These are phyloP conservation scores for Perca flavescens DNA, from an alignment of 2,113 vertebrate species.

Conservation along the genomic window DNA sequence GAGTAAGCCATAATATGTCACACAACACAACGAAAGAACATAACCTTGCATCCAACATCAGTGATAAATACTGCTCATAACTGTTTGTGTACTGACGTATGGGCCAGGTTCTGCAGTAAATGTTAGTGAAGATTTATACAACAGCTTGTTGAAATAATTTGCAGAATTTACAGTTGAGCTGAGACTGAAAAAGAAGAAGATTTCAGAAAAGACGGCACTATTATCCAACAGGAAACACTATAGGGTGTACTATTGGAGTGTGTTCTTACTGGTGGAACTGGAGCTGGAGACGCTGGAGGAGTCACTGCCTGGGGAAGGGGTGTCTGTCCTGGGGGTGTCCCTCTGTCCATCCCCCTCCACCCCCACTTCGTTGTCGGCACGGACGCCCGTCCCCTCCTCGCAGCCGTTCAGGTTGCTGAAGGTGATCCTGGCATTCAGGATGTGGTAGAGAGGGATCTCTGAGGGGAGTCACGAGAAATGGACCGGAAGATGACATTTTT, in stretches of 20 bases:
- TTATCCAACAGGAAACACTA: not conserved
- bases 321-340: constrained; percentile 89
- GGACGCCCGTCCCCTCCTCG: constrained; percentile 86
- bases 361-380: constrained; percentile 80
- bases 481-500: not conserved
- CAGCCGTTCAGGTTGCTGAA: constrained; percentile 98
- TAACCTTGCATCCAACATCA: not conserved
- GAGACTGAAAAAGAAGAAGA: not conserved
- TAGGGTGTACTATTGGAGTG: not conserved
- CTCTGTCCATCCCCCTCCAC: constrained; percentile 86
- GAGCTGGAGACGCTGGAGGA: constrained; percentile 97
- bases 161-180: not conserved
- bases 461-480: constrained; percentile 20
- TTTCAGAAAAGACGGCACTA: not conserved
- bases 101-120: not conserved
- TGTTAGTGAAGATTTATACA: constrained; percentile 13
- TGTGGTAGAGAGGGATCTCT: constrained; percentile 99
- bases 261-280: constrained; percentile 91
- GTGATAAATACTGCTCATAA: constrained; percentile 32
- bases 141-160: not conserved
- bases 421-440: constrained; percentile 97
- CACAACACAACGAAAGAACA: not conserved
- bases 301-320: constrained; percentile 93
- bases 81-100: not conserved
- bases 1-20: constrained; percentile 19